Conservation (phyloP, 2,113 vertebrate species). For the Isurus oxyrinchus region DNA sequence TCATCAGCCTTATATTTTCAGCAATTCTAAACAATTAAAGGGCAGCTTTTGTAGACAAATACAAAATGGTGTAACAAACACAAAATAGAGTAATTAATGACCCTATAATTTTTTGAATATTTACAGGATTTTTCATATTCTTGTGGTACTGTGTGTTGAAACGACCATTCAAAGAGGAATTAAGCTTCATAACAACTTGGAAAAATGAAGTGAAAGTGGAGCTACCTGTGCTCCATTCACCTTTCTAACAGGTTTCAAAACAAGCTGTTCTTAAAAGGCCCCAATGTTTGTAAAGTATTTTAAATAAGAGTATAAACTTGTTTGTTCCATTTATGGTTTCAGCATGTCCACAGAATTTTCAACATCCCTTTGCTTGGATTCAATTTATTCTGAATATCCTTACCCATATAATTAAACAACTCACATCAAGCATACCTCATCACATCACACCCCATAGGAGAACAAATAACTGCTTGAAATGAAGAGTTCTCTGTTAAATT, state of each 20-base stretch:
- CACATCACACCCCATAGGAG: background rate
- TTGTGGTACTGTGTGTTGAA: background rate
- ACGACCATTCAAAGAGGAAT: background rate
- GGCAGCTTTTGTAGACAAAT: background rate
- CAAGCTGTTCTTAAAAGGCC: background rate
- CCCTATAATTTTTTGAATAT: background rate
- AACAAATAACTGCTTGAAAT: background rate
- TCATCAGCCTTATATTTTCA: background rate
- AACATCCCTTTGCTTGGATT: background rate
- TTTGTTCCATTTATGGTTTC: background rate
- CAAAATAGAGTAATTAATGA: background rate
- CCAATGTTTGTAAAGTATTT: background rate
- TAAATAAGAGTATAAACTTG: background rate
- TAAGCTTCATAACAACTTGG: background rate
- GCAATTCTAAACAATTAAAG: background rate
- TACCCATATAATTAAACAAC: background rate
- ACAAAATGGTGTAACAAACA: background rate
- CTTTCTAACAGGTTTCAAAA: background rate
- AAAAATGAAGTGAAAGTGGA: background rate
- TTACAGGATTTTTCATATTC: constrained; percentile 10
- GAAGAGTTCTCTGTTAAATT: background rate
- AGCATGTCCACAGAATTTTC: background rate
- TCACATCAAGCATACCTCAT: background rate
- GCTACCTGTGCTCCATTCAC: background rate
- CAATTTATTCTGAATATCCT: background rate